Evolutionary conservation across 2,797 vertebrate genomes (phyloP).

Genomic region (Erethizon dorsatum): DNA sequence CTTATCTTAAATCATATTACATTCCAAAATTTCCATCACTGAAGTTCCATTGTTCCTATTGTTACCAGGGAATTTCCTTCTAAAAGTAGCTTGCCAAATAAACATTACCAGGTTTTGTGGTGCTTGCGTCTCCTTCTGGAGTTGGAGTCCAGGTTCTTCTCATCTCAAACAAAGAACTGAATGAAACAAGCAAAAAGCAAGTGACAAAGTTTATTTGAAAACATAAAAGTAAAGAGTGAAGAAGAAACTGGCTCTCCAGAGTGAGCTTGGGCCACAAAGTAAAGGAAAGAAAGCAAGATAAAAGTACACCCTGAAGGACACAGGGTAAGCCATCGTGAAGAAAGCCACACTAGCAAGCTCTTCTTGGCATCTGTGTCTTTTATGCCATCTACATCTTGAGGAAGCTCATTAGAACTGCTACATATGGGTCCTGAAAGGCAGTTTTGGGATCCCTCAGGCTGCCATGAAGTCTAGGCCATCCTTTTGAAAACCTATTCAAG

Average conservation of each 20-base stretch:
- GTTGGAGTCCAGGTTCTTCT: neutral
- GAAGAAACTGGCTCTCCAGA: neutral
- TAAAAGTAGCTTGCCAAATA: neutral
- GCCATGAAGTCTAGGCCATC: neutral
- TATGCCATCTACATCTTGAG: neutral
- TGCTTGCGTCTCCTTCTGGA: neutral
- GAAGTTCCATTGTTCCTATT: neutral
- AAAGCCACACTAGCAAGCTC: neutral
- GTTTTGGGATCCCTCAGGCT: neutral
- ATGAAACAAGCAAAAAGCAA: neutral
- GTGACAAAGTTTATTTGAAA: neutral
- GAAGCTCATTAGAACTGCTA: neutral
- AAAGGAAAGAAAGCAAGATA: neutral
- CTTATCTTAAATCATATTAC: constrained; percentile 23
- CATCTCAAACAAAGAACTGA: neutral
- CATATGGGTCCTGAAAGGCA: neutral
- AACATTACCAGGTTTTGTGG: neutral
- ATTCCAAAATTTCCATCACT: neutral
- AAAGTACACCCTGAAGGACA: neutral
- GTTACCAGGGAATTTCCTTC: neutral
- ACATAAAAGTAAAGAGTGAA: neutral
- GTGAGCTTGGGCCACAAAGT: neutral
- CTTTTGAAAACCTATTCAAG: neutral
- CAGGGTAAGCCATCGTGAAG: neutral
- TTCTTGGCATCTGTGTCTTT: neutral